Conservation (phyloP, 2,888 invertebrate genomes). For the Caenorhabditis panamensis region DNA sequence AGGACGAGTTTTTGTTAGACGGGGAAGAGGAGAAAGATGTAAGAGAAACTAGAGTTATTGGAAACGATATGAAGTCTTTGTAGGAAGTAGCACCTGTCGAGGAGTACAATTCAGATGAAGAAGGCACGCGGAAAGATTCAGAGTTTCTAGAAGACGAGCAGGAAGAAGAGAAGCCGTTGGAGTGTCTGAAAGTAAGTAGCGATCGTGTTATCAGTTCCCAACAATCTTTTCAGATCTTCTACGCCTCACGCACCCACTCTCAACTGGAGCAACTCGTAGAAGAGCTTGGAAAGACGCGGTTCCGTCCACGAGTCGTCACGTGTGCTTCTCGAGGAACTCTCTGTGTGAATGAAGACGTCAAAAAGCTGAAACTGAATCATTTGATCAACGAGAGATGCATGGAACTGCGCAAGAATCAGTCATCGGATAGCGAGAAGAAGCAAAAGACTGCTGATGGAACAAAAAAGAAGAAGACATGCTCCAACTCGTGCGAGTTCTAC, state of each 20-base stretch:
- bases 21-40: conserved; percentile 45
- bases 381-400: conserved; percentile 78
- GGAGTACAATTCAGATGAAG: conserved; percentile 66
- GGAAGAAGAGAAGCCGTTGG: conserved; percentile 32
- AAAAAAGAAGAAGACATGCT: conserved; percentile 34
- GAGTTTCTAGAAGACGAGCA: conserved; percentile 46
- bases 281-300: conserved; percentile 89
- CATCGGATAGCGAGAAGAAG: conserved; percentile 40
- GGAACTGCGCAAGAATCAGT: conserved; percentile 73
- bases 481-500: conserved; percentile 86
- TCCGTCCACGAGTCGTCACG: conserved; percentile 75
- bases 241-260: conserved; percentile 96
- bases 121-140: conserved; percentile 40
- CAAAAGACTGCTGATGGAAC: conserved; percentile 37
- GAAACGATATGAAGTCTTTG: not conserved
- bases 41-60: not conserved
- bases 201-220: not conserved
- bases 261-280: conserved; percentile 95
- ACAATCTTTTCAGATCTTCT: conserved; percentile 89
- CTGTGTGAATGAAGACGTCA: conserved; percentile 90
- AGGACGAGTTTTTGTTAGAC: conserved; percentile 35
- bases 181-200: conserved; percentile 39
- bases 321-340: conserved; percentile 84
- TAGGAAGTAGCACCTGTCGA: conserved; percentile 79
- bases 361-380: conserved; percentile 67